A percentile compares a stretch with the other conserved stretches of the same genome.
These are phyloP conservation scores for Ariopsis seemanni DNA, from an alignment of 2,113 vertebrate species.

Conservation along the genomic window DNA sequence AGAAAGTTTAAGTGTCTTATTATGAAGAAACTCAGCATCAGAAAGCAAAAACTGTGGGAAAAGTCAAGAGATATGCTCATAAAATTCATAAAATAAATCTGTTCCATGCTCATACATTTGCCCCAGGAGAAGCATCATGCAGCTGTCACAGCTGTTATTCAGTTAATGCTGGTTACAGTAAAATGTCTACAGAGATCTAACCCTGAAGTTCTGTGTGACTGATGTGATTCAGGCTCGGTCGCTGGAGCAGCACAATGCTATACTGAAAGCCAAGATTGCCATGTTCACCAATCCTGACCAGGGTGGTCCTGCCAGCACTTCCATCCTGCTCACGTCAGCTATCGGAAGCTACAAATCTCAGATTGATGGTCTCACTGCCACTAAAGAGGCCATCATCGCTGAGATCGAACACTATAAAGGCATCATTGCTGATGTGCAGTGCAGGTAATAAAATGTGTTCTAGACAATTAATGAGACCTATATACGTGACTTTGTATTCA, in stretches of 20 bases:
- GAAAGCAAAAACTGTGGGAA: not conserved
- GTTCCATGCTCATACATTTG: not conserved
- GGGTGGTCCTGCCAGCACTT: slow-evolving; percentile 56
- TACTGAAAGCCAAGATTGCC: slow-evolving; percentile 67
- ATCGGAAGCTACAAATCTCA: slow-evolving; percentile 65
- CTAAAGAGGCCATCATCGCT: slow-evolving; percentile 63
- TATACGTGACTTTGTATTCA: not conserved
- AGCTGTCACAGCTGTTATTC: not conserved
- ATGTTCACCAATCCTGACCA: slow-evolving; percentile 67
- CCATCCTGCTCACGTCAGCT: slow-evolving; percentile 64
- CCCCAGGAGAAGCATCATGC: not conserved
- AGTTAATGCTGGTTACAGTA: not conserved
- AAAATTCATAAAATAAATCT: not conserved
- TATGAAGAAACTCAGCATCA: not conserved
- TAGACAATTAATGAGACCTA: not conserved
- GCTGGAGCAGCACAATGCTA: slow-evolving; percentile 67
- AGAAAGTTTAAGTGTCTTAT: not conserved
- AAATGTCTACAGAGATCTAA: slow-evolving; percentile 3
- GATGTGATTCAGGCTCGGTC: slow-evolving; percentile 55
- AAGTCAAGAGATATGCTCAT: not conserved
- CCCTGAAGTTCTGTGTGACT: not conserved
- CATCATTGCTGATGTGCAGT: slow-evolving; percentile 62
- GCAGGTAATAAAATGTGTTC: slow-evolving; percentile 50
- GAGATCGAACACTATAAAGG: slow-evolving; percentile 67
- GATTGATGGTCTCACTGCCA: slow-evolving; percentile 59